Evolutionary conservation across 2,888 invertebrate species (phyloP).

Genomic region (Escarpia spicata): DNA sequence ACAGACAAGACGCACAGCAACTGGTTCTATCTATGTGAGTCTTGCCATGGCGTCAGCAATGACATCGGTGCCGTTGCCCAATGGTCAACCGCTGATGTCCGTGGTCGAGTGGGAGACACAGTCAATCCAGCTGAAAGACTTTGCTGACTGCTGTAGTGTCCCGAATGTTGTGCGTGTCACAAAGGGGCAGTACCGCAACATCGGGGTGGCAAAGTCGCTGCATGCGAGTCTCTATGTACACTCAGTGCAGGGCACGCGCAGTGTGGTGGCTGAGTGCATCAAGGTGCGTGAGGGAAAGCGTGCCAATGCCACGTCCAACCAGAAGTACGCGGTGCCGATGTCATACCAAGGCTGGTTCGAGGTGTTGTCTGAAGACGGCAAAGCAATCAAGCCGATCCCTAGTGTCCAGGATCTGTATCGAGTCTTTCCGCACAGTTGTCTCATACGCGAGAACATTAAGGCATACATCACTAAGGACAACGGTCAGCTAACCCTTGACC

Average conservation of each 20-base stretch:
- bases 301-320: constrained; percentile 45
- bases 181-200: constrained; percentile 91
- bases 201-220: constrained; percentile 84
- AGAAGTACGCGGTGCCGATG: constrained; percentile 86
- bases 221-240: constrained; percentile 87
- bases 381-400: constrained; percentile 89
- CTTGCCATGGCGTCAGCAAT: not conserved
- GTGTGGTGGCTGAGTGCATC: constrained; percentile 68
- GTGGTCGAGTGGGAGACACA: constrained; percentile 52
- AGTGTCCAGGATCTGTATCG: constrained; percentile 83
- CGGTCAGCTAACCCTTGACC: constrained; percentile 54
- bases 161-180: constrained; percentile 91
- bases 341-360: constrained; percentile 93
- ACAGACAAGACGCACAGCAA: not conserved
- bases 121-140: constrained; percentile 60
- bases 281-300: constrained; percentile 37
- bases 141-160: constrained; percentile 76
- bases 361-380: constrained; percentile 90
- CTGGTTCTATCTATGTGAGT: not conserved
- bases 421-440: constrained; percentile 69
- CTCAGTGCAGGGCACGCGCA: constrained; percentile 78
- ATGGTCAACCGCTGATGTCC: not conserved
- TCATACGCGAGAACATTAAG: constrained; percentile 73
- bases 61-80: not conserved
- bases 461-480: constrained; percentile 45